Percentiles rank a stretch among this genome's conserved stretches.
phyloP scores from a whole-genome alignment of 2,888 invertebrate genomes.

The Rotaria magnacalcarata region DNA sequence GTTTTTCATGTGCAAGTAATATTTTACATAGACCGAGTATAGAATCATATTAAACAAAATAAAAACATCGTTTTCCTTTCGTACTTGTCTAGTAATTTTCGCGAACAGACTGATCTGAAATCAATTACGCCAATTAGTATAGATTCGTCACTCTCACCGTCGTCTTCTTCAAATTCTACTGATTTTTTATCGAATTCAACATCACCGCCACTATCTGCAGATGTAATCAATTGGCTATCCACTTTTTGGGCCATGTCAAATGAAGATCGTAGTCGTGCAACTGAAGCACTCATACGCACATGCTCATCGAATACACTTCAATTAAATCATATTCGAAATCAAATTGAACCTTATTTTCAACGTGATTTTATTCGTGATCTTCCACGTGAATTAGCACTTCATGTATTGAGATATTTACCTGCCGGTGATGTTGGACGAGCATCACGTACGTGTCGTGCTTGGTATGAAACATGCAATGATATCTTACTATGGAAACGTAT shows the following conservation, averaged over 20 bases:
- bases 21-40: too few relatives aligned
- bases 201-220: not conserved
- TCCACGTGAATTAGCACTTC: conserved; percentile 39
- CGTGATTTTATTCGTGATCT: conserved; percentile 45
- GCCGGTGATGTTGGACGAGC: conserved; percentile 40
- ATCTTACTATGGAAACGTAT: conserved; percentile 43
- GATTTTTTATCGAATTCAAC: not conserved
- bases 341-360: conserved; percentile 45
- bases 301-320: conserved; percentile 24
- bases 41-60: too few relatives aligned
- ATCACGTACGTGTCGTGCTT: conserved; percentile 40
- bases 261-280: conserved; percentile 15
- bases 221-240: conserved; percentile 20
- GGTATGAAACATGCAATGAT: conserved; percentile 44
- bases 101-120: not conserved
- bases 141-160: not conserved
- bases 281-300: not conserved
- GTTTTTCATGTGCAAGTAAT: not conserved
- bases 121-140: not conserved
- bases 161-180: not conserved
- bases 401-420: conserved; percentile 41
- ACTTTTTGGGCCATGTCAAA: not conserved
- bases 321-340: conserved; percentile 41
- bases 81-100: not conserved
- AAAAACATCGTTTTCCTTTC: not conserved